phyloP scores from a whole-genome alignment of 2,888 invertebrate species.

The Melanotus villosus region DNA sequence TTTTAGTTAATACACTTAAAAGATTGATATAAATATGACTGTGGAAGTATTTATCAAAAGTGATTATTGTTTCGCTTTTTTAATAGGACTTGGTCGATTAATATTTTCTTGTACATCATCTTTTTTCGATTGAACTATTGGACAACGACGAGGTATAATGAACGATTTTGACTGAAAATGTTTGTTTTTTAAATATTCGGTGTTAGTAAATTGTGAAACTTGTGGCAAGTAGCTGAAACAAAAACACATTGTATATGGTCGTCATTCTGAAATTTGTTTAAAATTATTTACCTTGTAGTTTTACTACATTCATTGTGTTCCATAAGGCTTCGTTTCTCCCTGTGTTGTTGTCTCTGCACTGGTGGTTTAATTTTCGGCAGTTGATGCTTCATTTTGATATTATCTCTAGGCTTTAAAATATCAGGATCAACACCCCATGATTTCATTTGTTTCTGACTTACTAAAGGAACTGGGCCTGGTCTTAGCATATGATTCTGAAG shows the following conservation, averaged over 20 bases:
- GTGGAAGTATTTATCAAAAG: no score
- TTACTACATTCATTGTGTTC: conserved; percentile 39
- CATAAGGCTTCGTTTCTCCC: background rate
- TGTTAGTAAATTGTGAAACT: background rate
- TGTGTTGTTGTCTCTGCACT: background rate
- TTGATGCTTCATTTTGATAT: conserved; percentile 8
- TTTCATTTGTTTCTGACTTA: conserved; percentile 40
- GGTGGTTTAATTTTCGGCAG: background rate
- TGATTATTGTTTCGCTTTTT: no score
- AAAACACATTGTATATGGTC: background rate
- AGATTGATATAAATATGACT: no score
- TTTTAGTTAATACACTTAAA: no score
- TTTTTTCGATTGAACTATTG: no score
- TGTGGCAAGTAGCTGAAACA: conserved; percentile 47
- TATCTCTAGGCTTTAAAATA: conserved; percentile 36
- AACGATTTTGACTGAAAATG: conserved; percentile 51
- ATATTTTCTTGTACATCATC: no score
- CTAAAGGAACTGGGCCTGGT: conserved; percentile 25
- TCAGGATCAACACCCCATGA: conserved; percentile 44
- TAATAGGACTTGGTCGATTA: no score
- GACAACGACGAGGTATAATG: conserved; percentile 37
- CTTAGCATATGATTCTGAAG: conserved; percentile 24
- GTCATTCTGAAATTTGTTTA: background rate
- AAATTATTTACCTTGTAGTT: conserved; percentile 46
- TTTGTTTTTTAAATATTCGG: no score